A percentile compares a stretch with the other conserved stretches of the same genome.
Evolutionary conservation across 2,797 vertebrate genomes (phyloP).

Genomic region (Anabacerthia variegaticeps): DNA sequence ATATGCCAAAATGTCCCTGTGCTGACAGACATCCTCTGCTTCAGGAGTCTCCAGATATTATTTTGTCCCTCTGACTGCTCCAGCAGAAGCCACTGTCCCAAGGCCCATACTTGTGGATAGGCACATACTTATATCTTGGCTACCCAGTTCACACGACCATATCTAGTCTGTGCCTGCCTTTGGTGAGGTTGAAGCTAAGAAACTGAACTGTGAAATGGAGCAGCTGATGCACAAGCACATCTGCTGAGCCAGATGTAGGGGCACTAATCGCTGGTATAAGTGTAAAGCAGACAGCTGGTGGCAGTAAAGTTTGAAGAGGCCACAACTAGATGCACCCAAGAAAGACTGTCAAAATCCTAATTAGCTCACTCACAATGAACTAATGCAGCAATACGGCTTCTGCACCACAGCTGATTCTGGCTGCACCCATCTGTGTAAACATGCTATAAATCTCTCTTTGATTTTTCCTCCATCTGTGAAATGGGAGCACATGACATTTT

Average conservation of each 20-base stretch:
- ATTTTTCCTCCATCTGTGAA: conserved; percentile 47
- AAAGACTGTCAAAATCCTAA: conserved; percentile 61
- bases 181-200: not conserved
- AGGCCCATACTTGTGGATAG: not conserved
- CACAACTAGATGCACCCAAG: conserved; percentile 49
- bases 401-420: conserved; percentile 50
- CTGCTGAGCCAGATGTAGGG: conserved; percentile 55
- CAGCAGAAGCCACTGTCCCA: not conserved
- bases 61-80: not conserved
- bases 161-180: not conserved
- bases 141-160: not conserved
- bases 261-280: conserved; percentile 13
- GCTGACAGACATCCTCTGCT: not conserved
- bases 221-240: conserved; percentile 15
- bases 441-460: conserved; percentile 55
- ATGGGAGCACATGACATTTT: not conserved
- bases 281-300: conserved; percentile 43
- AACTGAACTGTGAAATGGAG: not conserved
- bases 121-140: not conserved
- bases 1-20: not conserved
- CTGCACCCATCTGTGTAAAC: conserved; percentile 65
- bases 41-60: not conserved
- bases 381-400: conserved; percentile 39
- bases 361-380: conserved; percentile 54
- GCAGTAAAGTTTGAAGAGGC: conserved; percentile 66